A percentile compares a stretch with the other conserved stretches of the same genome.
Evolutionary conservation across 2,113 vertebrate genomes (phyloP).

Genomic region (Balaeniceps rex): DNA sequence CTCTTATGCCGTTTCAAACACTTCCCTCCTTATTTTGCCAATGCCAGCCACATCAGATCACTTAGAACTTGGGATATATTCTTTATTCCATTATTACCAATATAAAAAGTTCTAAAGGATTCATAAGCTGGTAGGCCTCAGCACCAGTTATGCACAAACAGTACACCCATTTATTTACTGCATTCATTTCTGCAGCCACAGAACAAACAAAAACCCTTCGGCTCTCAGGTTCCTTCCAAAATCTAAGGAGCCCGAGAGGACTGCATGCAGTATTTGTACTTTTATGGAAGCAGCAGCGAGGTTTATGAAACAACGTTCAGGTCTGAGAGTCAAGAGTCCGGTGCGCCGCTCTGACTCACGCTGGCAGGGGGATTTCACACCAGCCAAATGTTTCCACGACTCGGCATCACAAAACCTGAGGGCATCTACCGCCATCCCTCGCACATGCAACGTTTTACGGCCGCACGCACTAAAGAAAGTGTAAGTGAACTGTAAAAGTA

Average conservation of each 20-base stretch:
- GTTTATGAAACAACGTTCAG: background rate
- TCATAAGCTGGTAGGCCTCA: background rate
- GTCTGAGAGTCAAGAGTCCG: fast-evolving
- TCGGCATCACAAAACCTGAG: background rate
- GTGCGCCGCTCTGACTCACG: background rate
- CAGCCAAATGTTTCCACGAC: background rate
- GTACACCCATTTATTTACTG: too few relatives aligned
- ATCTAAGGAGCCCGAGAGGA: background rate
- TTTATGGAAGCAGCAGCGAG: background rate
- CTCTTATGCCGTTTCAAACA: background rate
- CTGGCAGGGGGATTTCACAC: background rate
- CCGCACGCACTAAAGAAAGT: background rate
- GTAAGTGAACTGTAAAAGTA: background rate
- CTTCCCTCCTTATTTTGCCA: background rate
- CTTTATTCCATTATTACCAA: background rate
- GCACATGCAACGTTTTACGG: fast-evolving
- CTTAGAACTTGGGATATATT: background rate
- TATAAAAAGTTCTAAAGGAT: background rate
- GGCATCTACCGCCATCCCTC: background rate
- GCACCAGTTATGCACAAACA: background rate
- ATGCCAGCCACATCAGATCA: background rate
- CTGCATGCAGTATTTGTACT: background rate
- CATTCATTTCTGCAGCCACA: background rate
- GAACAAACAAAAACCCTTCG: background rate
- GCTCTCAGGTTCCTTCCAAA: background rate